These are phyloP conservation scores for Mamestra configurata DNA, from an alignment of 1,140 invertebrate genomes.

Conservation along the genomic window DNA sequence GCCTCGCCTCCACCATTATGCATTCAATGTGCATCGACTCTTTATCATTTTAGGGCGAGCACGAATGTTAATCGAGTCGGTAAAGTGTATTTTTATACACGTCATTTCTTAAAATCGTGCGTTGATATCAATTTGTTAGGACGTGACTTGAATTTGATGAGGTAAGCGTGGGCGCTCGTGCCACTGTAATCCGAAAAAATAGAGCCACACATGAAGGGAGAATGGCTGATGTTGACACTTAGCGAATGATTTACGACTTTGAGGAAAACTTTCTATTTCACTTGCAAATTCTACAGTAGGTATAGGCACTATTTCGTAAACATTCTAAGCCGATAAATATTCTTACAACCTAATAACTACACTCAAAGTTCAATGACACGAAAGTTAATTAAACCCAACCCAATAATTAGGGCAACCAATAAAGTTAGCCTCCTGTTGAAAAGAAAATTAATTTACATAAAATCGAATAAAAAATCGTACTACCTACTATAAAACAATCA, in stretches of 20 bases:
- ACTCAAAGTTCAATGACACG: background rate
- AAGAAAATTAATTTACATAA: too few relatives aligned
- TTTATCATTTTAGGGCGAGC: conserved; percentile 65
- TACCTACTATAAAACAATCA: background rate
- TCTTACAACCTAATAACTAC: background rate
- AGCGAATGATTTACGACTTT: conserved; percentile 20
- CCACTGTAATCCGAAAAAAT: conserved; percentile 33
- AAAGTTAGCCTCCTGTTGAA: too few relatives aligned
- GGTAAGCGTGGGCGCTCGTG: conserved; percentile 54
- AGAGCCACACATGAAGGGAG: conserved; percentile 5
- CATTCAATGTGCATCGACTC: conserved; percentile 53
- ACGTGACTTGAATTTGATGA: conserved; percentile 69
- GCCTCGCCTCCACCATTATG: conserved; percentile 39
- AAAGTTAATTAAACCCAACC: background rate
- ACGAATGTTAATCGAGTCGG: conserved; percentile 68
- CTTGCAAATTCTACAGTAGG: background rate
- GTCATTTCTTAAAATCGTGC: conserved; percentile 79
- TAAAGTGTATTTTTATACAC: conserved; percentile 75
- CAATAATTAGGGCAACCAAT: too few relatives aligned
- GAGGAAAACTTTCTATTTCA: background rate
- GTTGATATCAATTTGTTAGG: conserved; percentile 75
- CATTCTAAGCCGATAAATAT: background rate
- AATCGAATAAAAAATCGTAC: background rate
- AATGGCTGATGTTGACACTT: conserved; percentile 11
- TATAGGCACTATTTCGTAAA: background rate